These are phyloP conservation scores for Microtus oregoni DNA, from an alignment of 2,113 vertebrate species.

Conservation along the genomic window DNA sequence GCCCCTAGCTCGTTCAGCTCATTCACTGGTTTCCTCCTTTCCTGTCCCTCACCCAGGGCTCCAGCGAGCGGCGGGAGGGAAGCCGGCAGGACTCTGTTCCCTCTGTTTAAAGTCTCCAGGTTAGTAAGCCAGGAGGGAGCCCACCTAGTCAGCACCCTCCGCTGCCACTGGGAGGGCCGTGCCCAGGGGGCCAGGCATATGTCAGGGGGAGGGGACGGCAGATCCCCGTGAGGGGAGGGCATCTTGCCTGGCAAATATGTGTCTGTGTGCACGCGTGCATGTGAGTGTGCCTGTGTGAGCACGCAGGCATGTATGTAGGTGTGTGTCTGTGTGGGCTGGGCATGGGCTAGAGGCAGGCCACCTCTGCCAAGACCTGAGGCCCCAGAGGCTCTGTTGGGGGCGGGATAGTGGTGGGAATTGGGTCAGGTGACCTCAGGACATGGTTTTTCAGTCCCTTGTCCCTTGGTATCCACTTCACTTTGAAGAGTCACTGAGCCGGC, in stretches of 20 bases:
- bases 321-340: conserved; percentile 25
- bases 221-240: conserved; percentile 56
- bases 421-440: background rate
- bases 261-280: conserved; percentile 52
- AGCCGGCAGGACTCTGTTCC: conserved; percentile 90
- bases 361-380: background rate
- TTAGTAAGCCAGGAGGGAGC: conserved; percentile 87
- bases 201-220: conserved; percentile 49
- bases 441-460: background rate
- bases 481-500: background rate
- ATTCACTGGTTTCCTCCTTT: conserved; percentile 89
- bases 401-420: background rate
- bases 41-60: conserved; percentile 91
- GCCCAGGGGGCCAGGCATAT: background rate
- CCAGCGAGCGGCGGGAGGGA: conserved; percentile 89
- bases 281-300: conserved; percentile 44
- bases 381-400: background rate
- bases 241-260: conserved; percentile 66
- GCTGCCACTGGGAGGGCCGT: conserved; percentile 41
- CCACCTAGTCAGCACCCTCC: conserved; percentile 51
- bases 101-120: conserved; percentile 92
- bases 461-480: background rate
- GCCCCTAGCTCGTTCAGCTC: background rate
- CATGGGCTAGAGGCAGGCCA: background rate
- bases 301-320: conserved; percentile 54